These are phyloP conservation scores for Thaumatotibia leucotreta DNA, from an alignment of 1,140 invertebrate genomes.

Conservation along the genomic window DNA sequence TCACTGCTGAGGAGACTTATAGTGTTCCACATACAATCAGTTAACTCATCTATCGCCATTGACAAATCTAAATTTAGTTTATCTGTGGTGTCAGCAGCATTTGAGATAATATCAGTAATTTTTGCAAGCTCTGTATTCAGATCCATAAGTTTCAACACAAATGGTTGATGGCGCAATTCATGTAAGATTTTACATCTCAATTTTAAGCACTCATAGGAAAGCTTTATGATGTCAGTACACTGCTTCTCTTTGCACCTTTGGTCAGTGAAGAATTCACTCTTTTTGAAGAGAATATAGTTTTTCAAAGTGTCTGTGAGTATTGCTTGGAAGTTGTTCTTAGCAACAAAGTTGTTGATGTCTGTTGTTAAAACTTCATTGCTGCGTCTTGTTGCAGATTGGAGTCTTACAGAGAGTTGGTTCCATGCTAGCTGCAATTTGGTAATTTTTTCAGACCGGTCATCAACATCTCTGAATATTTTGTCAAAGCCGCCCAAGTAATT, in stretches of 20 bases:
- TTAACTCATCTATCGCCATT: slow-evolving; percentile 40
- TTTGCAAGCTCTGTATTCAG: slow-evolving; percentile 60
- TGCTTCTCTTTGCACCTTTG: slow-evolving; percentile 50
- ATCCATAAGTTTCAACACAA: slow-evolving; percentile 64
- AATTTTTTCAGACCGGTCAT: slow-evolving; percentile 52
- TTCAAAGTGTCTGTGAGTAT: slow-evolving; percentile 52
- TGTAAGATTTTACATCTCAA: slow-evolving; percentile 60
- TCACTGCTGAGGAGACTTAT: slow-evolving; percentile 49
- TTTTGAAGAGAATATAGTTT: slow-evolving; percentile 46
- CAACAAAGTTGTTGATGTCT: slow-evolving; percentile 59
- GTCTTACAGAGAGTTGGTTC: slow-evolving; percentile 51
- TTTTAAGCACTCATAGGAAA: slow-evolving; percentile 66
- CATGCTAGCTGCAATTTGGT: slow-evolving; percentile 59
- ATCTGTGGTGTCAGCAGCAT: slow-evolving; percentile 55
- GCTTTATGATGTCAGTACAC: slow-evolving; percentile 60
- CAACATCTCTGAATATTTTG: slow-evolving; percentile 54
- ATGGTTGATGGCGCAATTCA: slow-evolving; percentile 56
- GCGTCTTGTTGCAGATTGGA: slow-evolving; percentile 63
- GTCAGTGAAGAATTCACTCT: slow-evolving; percentile 47
- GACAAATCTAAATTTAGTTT: slow-evolving; percentile 43
- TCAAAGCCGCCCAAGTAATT: slow-evolving; percentile 58
- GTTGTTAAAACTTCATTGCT: slow-evolving; percentile 57
- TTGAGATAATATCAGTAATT: slow-evolving; percentile 55
- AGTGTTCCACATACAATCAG: slow-evolving; percentile 60
- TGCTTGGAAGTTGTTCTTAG: slow-evolving; percentile 52